phyloP scores from a whole-genome alignment of 2,797 vertebrate species.

The Sciurus carolinensis region DNA sequence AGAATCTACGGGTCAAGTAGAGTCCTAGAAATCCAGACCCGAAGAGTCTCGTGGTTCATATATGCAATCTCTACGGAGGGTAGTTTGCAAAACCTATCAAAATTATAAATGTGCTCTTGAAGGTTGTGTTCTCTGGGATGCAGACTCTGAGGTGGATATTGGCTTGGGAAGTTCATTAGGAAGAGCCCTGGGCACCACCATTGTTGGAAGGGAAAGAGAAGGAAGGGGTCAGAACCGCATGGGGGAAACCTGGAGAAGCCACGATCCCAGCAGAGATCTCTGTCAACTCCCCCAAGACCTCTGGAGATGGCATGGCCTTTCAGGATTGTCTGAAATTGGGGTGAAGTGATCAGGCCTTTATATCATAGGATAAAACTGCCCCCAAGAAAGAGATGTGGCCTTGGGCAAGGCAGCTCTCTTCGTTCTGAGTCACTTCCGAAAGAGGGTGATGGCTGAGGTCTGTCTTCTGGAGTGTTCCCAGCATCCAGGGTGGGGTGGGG shows the following conservation, averaged over 20 bases:
- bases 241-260: neutral
- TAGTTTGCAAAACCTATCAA: neutral
- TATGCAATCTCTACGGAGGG: fast-evolving
- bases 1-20: neutral
- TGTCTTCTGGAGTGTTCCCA: neutral
- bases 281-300: neutral
- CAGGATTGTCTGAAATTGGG: neutral
- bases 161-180: neutral
- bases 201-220: neutral
- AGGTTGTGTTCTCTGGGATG: neutral
- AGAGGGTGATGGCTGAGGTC: neutral
- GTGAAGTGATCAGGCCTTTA: neutral
- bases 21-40: neutral
- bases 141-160: neutral
- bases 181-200: neutral
- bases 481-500: neutral
- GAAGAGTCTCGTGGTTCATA: neutral
- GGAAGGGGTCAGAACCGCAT: neutral
- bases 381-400: neutral
- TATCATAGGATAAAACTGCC: neutral
- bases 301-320: neutral
- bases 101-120: neutral
- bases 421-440: neutral
- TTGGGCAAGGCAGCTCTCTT: neutral
- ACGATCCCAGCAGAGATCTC: neutral